These are phyloP conservation scores for Rhinoptilus africanus DNA, from an alignment of 2,113 vertebrate species.

Conservation along the genomic window DNA sequence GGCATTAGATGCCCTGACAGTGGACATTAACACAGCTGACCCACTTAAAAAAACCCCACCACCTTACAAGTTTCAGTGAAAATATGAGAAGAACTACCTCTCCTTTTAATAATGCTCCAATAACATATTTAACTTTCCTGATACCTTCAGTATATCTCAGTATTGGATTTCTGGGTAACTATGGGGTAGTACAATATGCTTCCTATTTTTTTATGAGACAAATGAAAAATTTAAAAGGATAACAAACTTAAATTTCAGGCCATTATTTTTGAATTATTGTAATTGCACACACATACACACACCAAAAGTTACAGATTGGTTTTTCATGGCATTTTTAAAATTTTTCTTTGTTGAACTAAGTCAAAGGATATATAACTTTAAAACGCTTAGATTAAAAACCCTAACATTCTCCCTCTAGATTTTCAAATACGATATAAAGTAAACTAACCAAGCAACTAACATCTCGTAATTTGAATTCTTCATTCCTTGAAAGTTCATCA, in stretches of 20 bases:
- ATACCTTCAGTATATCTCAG: neutral
- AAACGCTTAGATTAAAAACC: neutral
- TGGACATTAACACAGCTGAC: conserved; percentile 2
- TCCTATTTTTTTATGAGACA: neutral
- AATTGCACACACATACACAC: neutral
- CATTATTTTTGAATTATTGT: neutral
- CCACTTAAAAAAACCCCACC: neutral
- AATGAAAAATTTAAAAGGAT: neutral
- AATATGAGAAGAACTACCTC: neutral
- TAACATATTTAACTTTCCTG: neutral
- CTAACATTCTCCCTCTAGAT: neutral
- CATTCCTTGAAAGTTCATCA: neutral
- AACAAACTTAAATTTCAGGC: neutral
- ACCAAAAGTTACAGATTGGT: neutral
- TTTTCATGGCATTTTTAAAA: neutral
- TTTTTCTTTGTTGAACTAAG: neutral
- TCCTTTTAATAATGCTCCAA: conserved; percentile 28
- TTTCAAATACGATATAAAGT: neutral
- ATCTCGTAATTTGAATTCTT: neutral
- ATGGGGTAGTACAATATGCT: neutral
- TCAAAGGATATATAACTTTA: neutral
- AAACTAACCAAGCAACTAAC: neutral
- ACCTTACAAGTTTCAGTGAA: neutral
- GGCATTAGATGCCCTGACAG: neutral
- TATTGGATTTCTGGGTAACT: neutral